phyloP scores from a whole-genome alignment of 2,113 vertebrate genomes.

The Aythya baeri region DNA sequence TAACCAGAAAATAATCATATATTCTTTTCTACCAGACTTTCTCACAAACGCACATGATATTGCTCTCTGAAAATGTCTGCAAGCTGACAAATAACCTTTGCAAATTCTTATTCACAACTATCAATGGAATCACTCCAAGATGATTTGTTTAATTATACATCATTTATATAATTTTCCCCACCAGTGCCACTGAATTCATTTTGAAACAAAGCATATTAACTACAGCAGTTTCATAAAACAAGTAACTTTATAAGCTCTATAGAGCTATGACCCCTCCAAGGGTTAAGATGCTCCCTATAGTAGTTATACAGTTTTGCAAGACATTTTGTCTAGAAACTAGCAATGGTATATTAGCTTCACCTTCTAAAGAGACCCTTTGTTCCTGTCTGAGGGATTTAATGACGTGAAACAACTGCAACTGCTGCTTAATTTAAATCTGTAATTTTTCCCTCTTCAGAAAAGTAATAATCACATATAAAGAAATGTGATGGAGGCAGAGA shows the following conservation, averaged over 20 bases:
- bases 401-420: not conserved
- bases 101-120: conserved; percentile 1
- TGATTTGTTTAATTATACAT: conserved; percentile 11
- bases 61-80: not conserved
- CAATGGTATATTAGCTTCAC: not conserved
- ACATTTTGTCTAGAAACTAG: not conserved
- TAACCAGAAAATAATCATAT: not conserved
- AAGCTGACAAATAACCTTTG: conserved; percentile 1
- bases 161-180: not conserved
- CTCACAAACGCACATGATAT: not conserved
- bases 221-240: not conserved
- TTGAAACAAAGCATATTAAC: not conserved
- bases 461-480: not conserved
- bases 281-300: not conserved
- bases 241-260: not conserved
- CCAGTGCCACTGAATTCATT: not conserved
- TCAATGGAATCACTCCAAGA: not conserved
- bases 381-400: not conserved
- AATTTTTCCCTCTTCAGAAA: not conserved
- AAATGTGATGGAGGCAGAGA: not conserved
- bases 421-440: conserved; percentile 17
- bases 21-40: not conserved
- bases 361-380: not conserved
- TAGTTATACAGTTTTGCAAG: not conserved
- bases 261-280: not conserved